phyloP scores from a whole-genome alignment of 2,888 invertebrate species.

The Agrotis segetum region DNA sequence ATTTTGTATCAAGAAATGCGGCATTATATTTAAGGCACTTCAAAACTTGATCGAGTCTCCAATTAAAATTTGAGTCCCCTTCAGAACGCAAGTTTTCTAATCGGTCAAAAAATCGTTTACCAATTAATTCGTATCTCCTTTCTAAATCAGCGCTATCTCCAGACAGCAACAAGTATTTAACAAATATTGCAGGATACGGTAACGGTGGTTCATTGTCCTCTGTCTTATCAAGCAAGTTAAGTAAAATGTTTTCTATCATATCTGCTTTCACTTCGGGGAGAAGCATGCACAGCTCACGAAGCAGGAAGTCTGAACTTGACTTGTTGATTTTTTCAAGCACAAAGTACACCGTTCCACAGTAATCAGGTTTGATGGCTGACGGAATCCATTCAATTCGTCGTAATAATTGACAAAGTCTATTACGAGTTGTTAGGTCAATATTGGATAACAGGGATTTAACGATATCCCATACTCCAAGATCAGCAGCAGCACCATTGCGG shows the following conservation, averaged over 20 bases:
- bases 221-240: conserved; percentile 50
- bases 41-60: conserved; percentile 65
- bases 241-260: conserved; percentile 62
- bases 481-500: conserved; percentile 51
- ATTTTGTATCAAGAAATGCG: conserved; percentile 71
- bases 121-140: conserved; percentile 66
- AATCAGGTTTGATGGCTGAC: conserved; percentile 71
- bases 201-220: conserved; percentile 40
- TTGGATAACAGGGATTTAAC: conserved; percentile 69
- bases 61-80: background rate
- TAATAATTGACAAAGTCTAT: conserved; percentile 40
- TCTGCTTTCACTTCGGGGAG: conserved; percentile 65
- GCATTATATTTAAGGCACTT: conserved; percentile 70
- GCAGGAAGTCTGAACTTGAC: conserved; percentile 54
- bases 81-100: conserved; percentile 49
- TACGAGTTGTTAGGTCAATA: conserved; percentile 55
- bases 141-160: conserved; percentile 66
- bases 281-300: conserved; percentile 66
- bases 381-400: conserved; percentile 65
- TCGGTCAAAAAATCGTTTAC: conserved; percentile 68
- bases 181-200: conserved; percentile 70
- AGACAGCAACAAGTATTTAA: conserved; percentile 74
- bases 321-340: conserved; percentile 56
- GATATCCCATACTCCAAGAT: conserved; percentile 72
- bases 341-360: conserved; percentile 70